Evolutionary conservation across 2,888 invertebrate genomes (phyloP).

Genomic region (Druceiella hillmani): DNA sequence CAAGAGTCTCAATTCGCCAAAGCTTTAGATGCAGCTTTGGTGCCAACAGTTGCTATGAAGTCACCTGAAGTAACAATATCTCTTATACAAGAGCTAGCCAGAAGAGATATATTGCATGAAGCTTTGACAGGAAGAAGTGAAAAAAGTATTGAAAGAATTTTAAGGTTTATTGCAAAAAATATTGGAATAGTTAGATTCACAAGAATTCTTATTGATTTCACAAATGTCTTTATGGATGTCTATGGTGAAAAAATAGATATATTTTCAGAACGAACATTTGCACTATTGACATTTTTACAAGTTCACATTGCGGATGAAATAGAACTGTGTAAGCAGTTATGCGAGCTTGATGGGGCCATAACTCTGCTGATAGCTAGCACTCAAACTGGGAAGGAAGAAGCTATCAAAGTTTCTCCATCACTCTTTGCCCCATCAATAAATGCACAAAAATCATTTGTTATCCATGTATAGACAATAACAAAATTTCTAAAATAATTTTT

Average conservation of each 20-base stretch:
- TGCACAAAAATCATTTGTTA: conserved; percentile 53
- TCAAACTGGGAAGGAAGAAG: conserved; percentile 39
- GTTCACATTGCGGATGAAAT: conserved; percentile 62
- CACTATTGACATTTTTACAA: conserved; percentile 56
- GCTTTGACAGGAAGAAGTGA: conserved; percentile 71
- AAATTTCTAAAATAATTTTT: no score
- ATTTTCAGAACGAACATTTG: conserved; percentile 56
- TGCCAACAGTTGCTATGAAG: conserved; percentile 52
- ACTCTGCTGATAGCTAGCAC: conserved; percentile 60
- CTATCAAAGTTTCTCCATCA: conserved; percentile 34
- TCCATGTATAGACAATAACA: conserved; percentile 46
- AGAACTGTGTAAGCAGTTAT: conserved; percentile 56
- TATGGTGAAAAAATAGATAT: conserved; percentile 61
- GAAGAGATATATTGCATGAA: conserved; percentile 68
- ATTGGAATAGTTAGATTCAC: conserved; percentile 72
- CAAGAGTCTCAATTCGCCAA: conserved; percentile 77
- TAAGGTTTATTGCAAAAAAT: conserved; percentile 70
- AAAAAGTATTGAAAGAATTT: conserved; percentile 57
- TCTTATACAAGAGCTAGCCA: conserved; percentile 81
- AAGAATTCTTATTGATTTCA: conserved; percentile 66
- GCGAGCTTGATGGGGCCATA: conserved; percentile 65
- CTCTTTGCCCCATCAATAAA: conserved; percentile 36
- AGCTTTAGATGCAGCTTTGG: conserved; percentile 69
- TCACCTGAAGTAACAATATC: conserved; percentile 74
- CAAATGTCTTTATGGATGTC: conserved; percentile 69